Conservation (phyloP, 2,113 vertebrate species). For the Albula goreensis region DNA sequence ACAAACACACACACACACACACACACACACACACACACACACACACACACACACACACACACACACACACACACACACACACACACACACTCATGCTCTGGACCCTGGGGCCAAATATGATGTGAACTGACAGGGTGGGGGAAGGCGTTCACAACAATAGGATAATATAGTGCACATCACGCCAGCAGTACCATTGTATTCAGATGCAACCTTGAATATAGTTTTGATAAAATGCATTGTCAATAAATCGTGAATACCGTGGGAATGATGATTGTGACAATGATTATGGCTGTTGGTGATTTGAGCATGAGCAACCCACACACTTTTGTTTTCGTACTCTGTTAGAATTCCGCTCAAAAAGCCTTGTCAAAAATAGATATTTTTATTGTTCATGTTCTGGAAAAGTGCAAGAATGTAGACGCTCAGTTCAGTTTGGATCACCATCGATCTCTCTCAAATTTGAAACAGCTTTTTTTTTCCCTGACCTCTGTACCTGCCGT, state of each 20-base stretch:
- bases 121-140: slow-evolving; percentile 18
- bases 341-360: background rate
- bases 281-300: background rate
- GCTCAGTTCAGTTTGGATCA: too few species aligned
- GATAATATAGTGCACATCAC: background rate
- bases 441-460: too few species aligned
- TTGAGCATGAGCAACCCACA: too few species aligned
- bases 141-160: background rate
- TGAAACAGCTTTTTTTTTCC: background rate
- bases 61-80: too few species aligned
- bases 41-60: too few species aligned
- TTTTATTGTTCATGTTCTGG: background rate
- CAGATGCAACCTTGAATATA: slow-evolving; percentile 1
- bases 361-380: background rate
- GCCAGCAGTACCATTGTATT: background rate
- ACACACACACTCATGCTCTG: background rate
- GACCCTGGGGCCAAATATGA: slow-evolving; percentile 14
- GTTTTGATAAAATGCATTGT: background rate
- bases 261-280: background rate
- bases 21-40: too few species aligned
- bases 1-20: too few species aligned
- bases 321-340: too few species aligned
- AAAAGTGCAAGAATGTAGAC: background rate
- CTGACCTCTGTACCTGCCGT: background rate
- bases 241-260: background rate